Base-by-base conservation (phyloP, 2,888 invertebrate genomes). In the Portevinia maculata region DNA sequence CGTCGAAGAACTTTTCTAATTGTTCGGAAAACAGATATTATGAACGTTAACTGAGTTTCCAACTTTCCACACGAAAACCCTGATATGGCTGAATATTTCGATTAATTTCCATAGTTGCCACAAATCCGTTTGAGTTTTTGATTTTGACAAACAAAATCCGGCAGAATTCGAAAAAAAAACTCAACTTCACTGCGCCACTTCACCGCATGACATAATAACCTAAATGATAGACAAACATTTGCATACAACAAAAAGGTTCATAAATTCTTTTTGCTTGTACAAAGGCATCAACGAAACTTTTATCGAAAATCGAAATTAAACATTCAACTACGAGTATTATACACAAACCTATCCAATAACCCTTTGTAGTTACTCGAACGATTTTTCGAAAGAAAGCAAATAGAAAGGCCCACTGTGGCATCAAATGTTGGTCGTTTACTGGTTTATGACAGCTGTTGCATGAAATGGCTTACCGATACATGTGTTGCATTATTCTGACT, bases 211-310 rank as follows among this genome's bases (percentile, higher is more conserved):
- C 30, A 1, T 9, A 30, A 44, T 30, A 8, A 15, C 24, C 8
- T 11, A 15, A 30, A 48, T 19, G 6, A 32, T 15, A 34, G 13
- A 34, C 21, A 9, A 34, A 34, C 24, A 62, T 11, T 15, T 21
- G 6, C 21, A 44, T 17, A 2, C 11, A n/a, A 15, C 24, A 28
- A 46, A 30, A 30, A n/a, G 15, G 13, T 39, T 0, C 5, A 24
- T 24, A 24, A 39, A 30, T 21, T 60, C 9, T n/a, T 4, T 32
- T 50, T 37, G 1, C 17, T 28, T 19, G 8, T 39, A 30, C 28
- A 52, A 53, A 50, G 30, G 34, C 30, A 28, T 17, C 4, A 48
- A 64, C n/a, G 1, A n/a, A 30, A 32, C 52, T 52, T 30, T 65
- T 41, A 65, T 13, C 65, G 9, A 41, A 3, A 41, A 13, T 8